Evolutionary conservation across 2,797 vertebrate genomes (phyloP), one percentile per base, ranked within the genome.

Genomic region (Girardinus metallicus): DNA sequence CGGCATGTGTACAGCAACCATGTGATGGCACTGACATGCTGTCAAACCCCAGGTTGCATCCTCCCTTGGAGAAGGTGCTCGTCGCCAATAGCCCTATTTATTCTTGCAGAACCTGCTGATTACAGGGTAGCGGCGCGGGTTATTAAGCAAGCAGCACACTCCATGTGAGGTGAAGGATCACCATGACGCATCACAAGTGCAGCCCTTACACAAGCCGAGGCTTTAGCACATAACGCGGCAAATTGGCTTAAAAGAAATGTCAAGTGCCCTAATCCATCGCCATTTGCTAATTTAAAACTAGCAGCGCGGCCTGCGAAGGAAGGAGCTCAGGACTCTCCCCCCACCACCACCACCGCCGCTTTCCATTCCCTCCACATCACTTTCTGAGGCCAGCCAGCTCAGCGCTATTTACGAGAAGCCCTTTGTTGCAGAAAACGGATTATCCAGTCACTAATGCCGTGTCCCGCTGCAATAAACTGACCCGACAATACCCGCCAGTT

Each of bases 341-440:
- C 34, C 71, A 13, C 12, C 31, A 36, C 80, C 9, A 9, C 11
- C 57, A 5, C 57, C 57, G 1, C 60, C 53, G 2, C 12, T 8
- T 29, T 9, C 34, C 41, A 57, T 79, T 80, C 57, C 76, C 79
- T 57, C 39, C 82, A 76, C 86, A 82, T 83, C 86, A 81, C 85
- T 82, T 74, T 86, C 82, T 82, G 70, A 78, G 80, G 53, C 73
- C 85, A 84, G 41, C 88, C 91, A 93, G 92, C 92, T 94, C 95
- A 93, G 93, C 94, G 90, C 91, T 90, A 93, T 95, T 94, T 93
- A 95, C 93, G 83, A 94, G 92, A 92, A 94, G 79, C 79, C 91
- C 95, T 96, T 96, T 95, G 95, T 96, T 95, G 94, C 93, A 94
- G 85, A 89, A 91, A 89, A 91, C 87, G 92, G 95, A 95, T 96